Evolutionary conservation across 64 coral and sea anemone genomes (phyloP).

Genomic region (Stichodactyla mertensii): DNA sequence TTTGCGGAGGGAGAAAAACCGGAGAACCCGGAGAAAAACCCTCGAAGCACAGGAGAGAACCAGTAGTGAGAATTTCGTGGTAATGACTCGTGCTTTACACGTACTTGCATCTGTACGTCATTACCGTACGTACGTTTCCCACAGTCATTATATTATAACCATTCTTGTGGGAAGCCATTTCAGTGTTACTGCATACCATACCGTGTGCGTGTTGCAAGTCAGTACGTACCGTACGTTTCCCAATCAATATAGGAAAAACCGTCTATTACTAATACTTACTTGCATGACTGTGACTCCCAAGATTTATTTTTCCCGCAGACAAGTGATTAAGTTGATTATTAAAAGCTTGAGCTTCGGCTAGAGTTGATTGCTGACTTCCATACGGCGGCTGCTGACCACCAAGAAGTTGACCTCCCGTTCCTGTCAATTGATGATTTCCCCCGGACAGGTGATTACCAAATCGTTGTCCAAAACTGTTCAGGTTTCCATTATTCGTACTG

Average conservation of each 20-base stretch:
- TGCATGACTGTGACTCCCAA: conserved; percentile 6
- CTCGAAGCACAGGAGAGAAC: too few relatives aligned
- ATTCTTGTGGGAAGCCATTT: too few relatives aligned
- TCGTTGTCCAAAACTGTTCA: not conserved
- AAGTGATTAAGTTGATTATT: conserved; percentile 16
- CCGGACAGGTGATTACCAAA: conserved; percentile 15
- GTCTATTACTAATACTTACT: not conserved
- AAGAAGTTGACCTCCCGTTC: not conserved
- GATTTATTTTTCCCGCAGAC: not conserved
- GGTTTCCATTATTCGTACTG: not conserved
- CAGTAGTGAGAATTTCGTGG: too few relatives aligned
- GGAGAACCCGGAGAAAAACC: too few relatives aligned
- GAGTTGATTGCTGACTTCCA: not conserved
- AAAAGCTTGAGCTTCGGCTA: conserved; percentile 12
- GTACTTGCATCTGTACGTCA: too few relatives aligned
- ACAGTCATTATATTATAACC: too few relatives aligned
- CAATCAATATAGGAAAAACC: too few relatives aligned
- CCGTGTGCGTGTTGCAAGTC: too few relatives aligned
- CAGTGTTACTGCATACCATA: too few relatives aligned
- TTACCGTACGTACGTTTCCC: too few relatives aligned
- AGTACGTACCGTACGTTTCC: not conserved
- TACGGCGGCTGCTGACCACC: not conserved
- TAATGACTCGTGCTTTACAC: too few relatives aligned
- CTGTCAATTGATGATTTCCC: not conserved
- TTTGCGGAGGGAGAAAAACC: too few relatives aligned